These are phyloP conservation scores for Zosterops pallidus DNA, from an alignment of 2,113 vertebrate genomes.

Conservation along the genomic window DNA sequence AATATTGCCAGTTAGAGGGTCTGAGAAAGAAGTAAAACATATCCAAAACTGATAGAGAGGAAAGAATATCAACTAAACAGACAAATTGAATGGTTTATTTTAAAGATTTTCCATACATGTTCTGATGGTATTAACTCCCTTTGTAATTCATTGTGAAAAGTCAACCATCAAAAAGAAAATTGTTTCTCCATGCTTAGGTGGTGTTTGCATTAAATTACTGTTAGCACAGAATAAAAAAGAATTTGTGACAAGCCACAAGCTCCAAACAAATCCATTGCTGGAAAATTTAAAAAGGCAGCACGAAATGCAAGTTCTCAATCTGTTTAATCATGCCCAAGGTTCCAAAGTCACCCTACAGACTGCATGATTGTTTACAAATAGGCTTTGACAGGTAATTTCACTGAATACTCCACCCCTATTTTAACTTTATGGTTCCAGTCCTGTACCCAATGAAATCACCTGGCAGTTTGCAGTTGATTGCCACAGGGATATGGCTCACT, in stretches of 20 bases:
- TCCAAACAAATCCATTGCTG: not conserved
- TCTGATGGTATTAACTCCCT: not conserved
- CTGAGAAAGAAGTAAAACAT: not conserved
- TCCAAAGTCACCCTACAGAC: not conserved
- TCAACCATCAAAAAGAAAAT: not conserved
- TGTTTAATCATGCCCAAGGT: conserved; percentile 1
- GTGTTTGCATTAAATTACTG: not conserved
- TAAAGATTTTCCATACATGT: not conserved
- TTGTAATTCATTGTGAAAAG: not conserved
- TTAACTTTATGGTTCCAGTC: not conserved
- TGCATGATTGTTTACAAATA: conserved; percentile 32
- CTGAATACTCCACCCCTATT: not conserved
- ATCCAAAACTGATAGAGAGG: not conserved
- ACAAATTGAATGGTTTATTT: not conserved
- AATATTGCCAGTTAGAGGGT: not conserved
- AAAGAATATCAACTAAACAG: not conserved
- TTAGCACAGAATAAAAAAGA: not conserved
- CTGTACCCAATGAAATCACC: not conserved
- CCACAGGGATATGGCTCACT: not conserved
- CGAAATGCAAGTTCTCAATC: not conserved
- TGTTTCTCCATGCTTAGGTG: not conserved
- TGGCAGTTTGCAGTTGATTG: not conserved
- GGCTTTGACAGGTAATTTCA: conserved; percentile 25
- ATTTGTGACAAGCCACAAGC: not conserved
- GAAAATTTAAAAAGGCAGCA: not conserved